Base-by-base conservation (phyloP, 2,113 vertebrate species). In the Pelobates fuscus region DNA sequence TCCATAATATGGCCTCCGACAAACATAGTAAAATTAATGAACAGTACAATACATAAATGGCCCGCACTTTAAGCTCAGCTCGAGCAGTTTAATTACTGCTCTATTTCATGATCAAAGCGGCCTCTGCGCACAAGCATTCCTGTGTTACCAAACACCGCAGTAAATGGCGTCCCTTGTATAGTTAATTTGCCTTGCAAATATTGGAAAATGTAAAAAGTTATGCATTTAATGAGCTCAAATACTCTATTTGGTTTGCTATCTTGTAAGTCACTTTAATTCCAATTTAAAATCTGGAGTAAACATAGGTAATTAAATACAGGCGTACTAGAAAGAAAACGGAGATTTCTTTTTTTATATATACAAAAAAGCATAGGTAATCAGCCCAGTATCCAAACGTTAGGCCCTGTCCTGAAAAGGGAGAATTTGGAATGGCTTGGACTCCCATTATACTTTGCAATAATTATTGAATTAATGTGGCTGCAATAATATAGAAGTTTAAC, bases 1-100 rank as follows among this genome's bases (percentile, higher is more conserved):
- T 43, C 10, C 32, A 24, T 43, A 41, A 65, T 43, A 43, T 20
- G 32, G 62, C 62, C 62, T 64, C 62, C 62, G 30, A 64, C 62
- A 65, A 65, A 65, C 62, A 65, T 20, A 65, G 32, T 65, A 65
- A 65, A 65, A 65, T 59, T 69, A 69, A 69, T 69, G 54, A 37
- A 58, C 52, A 59, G 67, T 58, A 70, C 67, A 70, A 59, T 58
- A 58, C 54, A 70, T 58, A 18, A 58, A 58, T 25, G 30, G 21
- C 54, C 44, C 15, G 62, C 37, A 43, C 37, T 41, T 65, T 65
- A 65, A 43, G 62, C 32, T 43, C n/a, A 58, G 67, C 67, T 70
- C 67, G 30, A 41, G 12, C 15, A 21, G 67, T 70, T 58, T 70
- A 57, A 70, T 70, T 58, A 58, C 52, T 24, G 25, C 67, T 70